Conservation (phyloP, 2,797 vertebrate genomes). For the Synaphobranchus kaupii region DNA sequence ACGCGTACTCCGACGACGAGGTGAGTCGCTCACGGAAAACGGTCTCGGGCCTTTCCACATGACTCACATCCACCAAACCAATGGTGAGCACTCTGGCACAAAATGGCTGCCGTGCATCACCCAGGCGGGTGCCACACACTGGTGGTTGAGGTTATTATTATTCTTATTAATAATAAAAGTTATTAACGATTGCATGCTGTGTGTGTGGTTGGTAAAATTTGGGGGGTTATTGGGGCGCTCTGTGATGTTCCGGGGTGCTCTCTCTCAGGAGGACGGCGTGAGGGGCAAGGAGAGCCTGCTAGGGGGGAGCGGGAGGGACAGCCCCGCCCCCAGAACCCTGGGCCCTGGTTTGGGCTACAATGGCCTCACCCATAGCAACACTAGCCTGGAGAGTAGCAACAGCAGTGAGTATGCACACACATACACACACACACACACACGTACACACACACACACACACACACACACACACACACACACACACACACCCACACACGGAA, state of each 20-base stretch:
- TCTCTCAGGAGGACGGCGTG: slow-evolving; percentile 78
- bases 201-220: neutral
- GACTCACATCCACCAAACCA: too few relatives aligned
- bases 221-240: too few relatives aligned
- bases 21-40: slow-evolving; percentile 65
- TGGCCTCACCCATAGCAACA: slow-evolving; percentile 87
- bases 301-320: slow-evolving; percentile 67
- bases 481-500: too few relatives aligned
- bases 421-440: neutral
- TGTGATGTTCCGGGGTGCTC: neutral
- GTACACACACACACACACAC: neutral
- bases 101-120: too few relatives aligned
- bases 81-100: neutral
- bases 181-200: too few relatives aligned
- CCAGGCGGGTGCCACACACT: too few relatives aligned
- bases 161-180: too few relatives aligned
- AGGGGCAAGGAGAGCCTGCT: slow-evolving; percentile 68
- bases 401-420: slow-evolving; percentile 71
- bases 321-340: slow-evolving; percentile 58
- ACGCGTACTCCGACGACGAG: slow-evolving; percentile 92
- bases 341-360: slow-evolving; percentile 75
- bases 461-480: too few relatives aligned
- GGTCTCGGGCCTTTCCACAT: too few relatives aligned
- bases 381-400: slow-evolving; percentile 90
- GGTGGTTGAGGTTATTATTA: too few relatives aligned